These are phyloP conservation scores for Epinephelus coioides DNA, from an alignment of 2,797 vertebrate genomes.

Conservation along the genomic window DNA sequence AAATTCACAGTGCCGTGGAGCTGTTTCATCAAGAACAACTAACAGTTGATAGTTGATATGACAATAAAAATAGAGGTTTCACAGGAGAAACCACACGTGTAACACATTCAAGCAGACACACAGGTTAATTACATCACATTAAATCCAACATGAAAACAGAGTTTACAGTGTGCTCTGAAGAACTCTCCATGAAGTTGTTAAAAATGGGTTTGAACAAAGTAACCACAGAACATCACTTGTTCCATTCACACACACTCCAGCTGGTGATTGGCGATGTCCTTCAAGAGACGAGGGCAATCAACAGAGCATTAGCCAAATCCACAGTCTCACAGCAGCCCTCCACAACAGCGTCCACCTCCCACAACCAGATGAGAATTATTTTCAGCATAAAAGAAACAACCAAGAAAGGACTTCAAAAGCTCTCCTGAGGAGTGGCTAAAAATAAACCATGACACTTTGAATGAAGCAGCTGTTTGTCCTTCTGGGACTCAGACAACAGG, in stretches of 20 bases:
- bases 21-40: not conserved
- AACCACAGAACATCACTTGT: not conserved
- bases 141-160: not conserved
- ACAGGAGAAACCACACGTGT: not conserved
- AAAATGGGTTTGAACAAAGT: not conserved
- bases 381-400: conserved; percentile 15
- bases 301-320: conserved; percentile 8
- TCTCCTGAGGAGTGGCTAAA: conserved; percentile 48
- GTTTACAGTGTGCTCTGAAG: not conserved
- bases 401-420: conserved; percentile 20
- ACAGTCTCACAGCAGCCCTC: not conserved
- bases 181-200: not conserved
- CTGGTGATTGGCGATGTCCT: conserved; percentile 7
- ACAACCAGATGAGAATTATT: conserved; percentile 13
- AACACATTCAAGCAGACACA: not conserved
- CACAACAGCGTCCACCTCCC: not conserved
- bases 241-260: not conserved
- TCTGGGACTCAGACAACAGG: conserved; percentile 41
- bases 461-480: conserved; percentile 34
- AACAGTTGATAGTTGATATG: not conserved
- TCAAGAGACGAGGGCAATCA: conserved; percentile 35
- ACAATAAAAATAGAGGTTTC: not conserved
- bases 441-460: conserved; percentile 54
- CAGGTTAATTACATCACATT: not conserved
- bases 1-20: not conserved